phyloP scores from a whole-genome alignment of 2,797 vertebrate genomes.

The Cynodonichthys magdalenae region DNA sequence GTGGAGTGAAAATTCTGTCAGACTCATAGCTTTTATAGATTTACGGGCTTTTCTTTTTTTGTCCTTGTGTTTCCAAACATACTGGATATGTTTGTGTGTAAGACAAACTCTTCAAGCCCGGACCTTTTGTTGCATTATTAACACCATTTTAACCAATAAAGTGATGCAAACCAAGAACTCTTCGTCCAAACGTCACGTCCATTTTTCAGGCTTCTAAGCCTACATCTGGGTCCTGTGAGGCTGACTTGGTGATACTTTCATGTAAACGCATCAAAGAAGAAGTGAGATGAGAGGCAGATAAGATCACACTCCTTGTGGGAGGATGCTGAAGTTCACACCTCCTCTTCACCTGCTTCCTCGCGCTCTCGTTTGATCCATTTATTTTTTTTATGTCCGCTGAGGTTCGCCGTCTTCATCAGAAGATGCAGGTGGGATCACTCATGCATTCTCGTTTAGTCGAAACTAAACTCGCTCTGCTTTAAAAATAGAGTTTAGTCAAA shows the following conservation, averaged over 20 bases:
- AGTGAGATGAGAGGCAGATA: constrained; percentile 69
- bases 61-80: constrained; percentile 2
- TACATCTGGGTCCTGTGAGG: constrained; percentile 18
- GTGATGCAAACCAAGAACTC: constrained; percentile 1
- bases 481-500: constrained; percentile 57
- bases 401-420: constrained; percentile 48
- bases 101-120: too few relatives aligned
- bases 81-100: background rate
- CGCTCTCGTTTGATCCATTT: constrained; percentile 33
- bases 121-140: background rate
- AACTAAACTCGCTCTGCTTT: constrained; percentile 38
- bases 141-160: background rate
- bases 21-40: constrained; percentile 10
- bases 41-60: constrained; percentile 12
- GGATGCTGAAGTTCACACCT: constrained; percentile 60
- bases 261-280: constrained; percentile 67
- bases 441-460: constrained; percentile 43
- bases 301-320: constrained; percentile 65
- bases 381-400: constrained; percentile 32
- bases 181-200: background rate
- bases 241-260: constrained; percentile 41
- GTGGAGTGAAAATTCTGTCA: constrained; percentile 26
- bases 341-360: constrained; percentile 61
- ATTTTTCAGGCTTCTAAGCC: constrained; percentile 18
- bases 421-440: constrained; percentile 70